Evolutionary conservation across 2,888 invertebrate genomes (phyloP).

Genomic region (Dendrolimus pini): DNA sequence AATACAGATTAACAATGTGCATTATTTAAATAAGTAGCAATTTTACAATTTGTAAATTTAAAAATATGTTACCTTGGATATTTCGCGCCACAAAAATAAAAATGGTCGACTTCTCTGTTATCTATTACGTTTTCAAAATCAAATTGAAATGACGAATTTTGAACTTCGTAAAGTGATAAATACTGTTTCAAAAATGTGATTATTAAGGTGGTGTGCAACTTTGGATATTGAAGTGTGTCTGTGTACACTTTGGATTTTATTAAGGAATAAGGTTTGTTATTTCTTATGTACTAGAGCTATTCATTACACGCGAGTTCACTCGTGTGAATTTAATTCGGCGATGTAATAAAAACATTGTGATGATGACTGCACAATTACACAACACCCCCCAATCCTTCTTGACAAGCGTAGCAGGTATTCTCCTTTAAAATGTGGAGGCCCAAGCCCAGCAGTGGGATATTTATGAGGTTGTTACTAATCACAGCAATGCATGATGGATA

Average conservation of each 20-base stretch:
- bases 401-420: too few relatives aligned
- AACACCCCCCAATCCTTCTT: too few relatives aligned
- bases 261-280: not conserved
- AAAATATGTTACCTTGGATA: conserved; percentile 1
- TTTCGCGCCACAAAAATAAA: conserved; percentile 68
- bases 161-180: conserved; percentile 11
- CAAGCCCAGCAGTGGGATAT: too few relatives aligned
- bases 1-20: too few relatives aligned
- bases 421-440: too few relatives aligned
- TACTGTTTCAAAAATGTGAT: conserved; percentile 42
- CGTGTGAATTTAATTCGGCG: too few relatives aligned
- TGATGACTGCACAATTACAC: too few relatives aligned
- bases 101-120: conserved; percentile 51
- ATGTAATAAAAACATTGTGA: too few relatives aligned
- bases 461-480: too few relatives aligned
- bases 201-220: not conserved
- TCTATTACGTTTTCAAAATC: conserved; percentile 65
- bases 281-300: too few relatives aligned
- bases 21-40: not conserved
- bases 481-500: too few relatives aligned
- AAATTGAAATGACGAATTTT: conserved; percentile 67
- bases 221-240: not conserved
- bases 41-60: not conserved
- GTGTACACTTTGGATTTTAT: not conserved
- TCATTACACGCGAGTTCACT: too few relatives aligned